A percentile compares a stretch with the other conserved stretches of the same genome.
Conservation (phyloP, 1,140 invertebrate genomes). For the Homarus americanus region DNA sequence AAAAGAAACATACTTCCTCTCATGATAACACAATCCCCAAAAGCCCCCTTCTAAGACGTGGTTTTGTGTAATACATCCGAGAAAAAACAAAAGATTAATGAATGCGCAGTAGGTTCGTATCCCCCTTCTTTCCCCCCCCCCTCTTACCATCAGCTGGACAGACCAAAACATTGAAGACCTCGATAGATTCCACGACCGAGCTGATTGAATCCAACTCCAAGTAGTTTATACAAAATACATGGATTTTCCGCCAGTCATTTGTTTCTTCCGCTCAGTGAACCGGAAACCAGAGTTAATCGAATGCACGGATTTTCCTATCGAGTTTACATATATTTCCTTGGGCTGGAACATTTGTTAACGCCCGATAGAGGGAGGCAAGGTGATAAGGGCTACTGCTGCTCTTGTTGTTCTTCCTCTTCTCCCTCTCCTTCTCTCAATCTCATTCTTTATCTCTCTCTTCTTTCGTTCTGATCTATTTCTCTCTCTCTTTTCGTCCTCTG, state of each 20-base stretch:
- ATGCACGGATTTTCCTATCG: constrained; percentile 31
- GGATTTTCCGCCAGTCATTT: constrained; percentile 16
- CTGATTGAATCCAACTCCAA: constrained; percentile 19
- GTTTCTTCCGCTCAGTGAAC: constrained; percentile 46
- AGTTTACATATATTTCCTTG: constrained; percentile 44
- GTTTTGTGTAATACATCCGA: neutral
- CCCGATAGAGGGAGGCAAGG: constrained; percentile 1
- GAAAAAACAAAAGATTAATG: neutral
- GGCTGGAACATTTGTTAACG: neutral
- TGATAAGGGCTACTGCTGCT: neutral
- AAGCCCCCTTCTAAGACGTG: neutral
- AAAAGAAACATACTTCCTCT: too few species aligned
- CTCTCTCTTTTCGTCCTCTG: neutral
- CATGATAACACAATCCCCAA: neutral
- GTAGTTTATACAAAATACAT: constrained; percentile 31
- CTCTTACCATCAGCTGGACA: too few species aligned
- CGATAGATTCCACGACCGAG: neutral
- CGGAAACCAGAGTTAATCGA: constrained; percentile 46
- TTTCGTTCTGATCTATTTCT: too few species aligned
- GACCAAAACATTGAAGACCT: too few species aligned
- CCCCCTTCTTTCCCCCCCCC: neutral
- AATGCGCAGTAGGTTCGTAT: neutral
- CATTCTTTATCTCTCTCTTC: neutral
- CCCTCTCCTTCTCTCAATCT: neutral
- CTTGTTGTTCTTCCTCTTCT: neutral